phyloP scores from a whole-genome alignment of 2,797 vertebrate species.

The Alcedo atthis region DNA sequence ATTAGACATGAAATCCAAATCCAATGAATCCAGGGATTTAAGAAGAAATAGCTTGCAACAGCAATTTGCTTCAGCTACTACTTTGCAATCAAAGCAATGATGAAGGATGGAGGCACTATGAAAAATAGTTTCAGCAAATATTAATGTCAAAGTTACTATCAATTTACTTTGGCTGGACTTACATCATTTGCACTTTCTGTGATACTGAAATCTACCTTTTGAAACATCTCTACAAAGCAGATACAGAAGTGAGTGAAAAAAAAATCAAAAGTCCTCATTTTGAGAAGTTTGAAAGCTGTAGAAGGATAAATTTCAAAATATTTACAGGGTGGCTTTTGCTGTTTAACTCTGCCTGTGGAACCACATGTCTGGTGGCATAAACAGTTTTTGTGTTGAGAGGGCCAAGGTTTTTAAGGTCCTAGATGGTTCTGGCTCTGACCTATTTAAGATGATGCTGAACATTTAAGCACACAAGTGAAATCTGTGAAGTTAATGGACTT shows the following conservation, averaged over 20 bases:
- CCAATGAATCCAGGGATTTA: slow-evolving; percentile 17
- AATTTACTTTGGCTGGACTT: background rate
- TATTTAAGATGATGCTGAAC: background rate
- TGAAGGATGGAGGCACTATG: background rate
- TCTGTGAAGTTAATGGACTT: background rate
- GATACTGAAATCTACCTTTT: background rate
- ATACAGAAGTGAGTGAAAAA: background rate
- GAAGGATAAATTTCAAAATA: background rate
- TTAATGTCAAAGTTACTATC: background rate
- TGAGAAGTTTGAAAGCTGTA: background rate
- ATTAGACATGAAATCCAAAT: slow-evolving; percentile 31
- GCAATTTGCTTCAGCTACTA: background rate
- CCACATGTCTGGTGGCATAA: background rate
- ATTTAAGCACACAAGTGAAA: background rate
- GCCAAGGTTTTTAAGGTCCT: background rate
- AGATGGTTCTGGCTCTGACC: background rate
- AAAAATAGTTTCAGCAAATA: slow-evolving; percentile 36
- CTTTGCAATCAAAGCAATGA: background rate
- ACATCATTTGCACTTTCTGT: background rate
- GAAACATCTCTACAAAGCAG: background rate
- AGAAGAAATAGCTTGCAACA: slow-evolving; percentile 11
- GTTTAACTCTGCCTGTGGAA: background rate
- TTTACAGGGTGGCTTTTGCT: background rate
- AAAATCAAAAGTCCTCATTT: background rate
- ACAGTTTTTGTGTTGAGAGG: background rate